A percentile compares a stretch with the other conserved stretches of the same genome.
Evolutionary conservation across 1,140 invertebrate genomes (phyloP).

Genomic region (Goniozus legneri): DNA sequence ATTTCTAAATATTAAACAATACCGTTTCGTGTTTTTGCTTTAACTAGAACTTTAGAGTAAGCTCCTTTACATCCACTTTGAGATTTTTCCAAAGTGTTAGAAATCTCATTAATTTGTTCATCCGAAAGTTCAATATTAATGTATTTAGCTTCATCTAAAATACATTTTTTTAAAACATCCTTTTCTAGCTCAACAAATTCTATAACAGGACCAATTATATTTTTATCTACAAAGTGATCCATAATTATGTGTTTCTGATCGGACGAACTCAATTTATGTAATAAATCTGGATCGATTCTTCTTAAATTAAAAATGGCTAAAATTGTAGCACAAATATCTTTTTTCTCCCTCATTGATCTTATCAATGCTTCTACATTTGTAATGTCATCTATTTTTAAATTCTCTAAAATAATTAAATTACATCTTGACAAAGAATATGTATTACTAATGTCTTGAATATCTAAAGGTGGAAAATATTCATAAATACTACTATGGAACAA

Average conservation of each 20-base stretch:
- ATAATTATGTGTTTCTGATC: slow-evolving; percentile 20
- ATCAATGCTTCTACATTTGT: slow-evolving; percentile 19
- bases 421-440: slow-evolving; percentile 23
- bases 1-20: too few relatives aligned
- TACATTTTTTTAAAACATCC: slow-evolving; percentile 33
- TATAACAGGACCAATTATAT: slow-evolving; percentile 24
- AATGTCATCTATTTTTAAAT: slow-evolving; percentile 32
- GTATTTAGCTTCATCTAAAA: slow-evolving; percentile 29
- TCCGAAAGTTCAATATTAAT: slow-evolving; percentile 20
- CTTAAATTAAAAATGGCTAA: slow-evolving; percentile 40
- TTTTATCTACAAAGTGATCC: slow-evolving; percentile 14
- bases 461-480: slow-evolving; percentile 26
- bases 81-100: slow-evolving; percentile 20
- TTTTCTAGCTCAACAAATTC: slow-evolving; percentile 24
- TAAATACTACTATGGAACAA: slow-evolving; percentile 20
- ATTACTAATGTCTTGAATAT: slow-evolving; percentile 4
- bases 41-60: slow-evolving; percentile 40
- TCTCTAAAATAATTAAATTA: slow-evolving; percentile 42
- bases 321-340: slow-evolving; percentile 27
- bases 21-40: too few relatives aligned
- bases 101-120: slow-evolving; percentile 27
- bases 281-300: slow-evolving; percentile 20
- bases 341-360: slow-evolving; percentile 12
- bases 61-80: slow-evolving; percentile 47
- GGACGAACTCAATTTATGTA: slow-evolving; percentile 23